Evolutionary conservation across 2,797 vertebrate species (phyloP), one percentile per base, ranked within the genome.

Genomic region (Smutsia gigantea): DNA sequence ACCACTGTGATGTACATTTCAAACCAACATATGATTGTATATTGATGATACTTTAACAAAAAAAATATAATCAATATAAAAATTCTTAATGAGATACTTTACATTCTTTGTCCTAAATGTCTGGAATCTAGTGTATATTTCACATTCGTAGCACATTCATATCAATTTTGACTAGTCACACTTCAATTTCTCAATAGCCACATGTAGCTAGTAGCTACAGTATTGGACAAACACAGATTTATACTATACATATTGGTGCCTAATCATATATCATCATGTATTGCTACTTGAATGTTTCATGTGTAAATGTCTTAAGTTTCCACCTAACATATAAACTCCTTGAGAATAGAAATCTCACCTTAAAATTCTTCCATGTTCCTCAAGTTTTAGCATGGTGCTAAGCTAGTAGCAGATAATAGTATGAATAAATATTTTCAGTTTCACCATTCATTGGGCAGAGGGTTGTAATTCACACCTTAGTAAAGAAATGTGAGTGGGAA

Each of bases 401-500:
- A 6, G 7, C 3, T 59, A 89, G 39, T 29, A 75, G 74, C 77
- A 92, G 7, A 27, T 81, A 90, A 93, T 66, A 79, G 27, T 46
- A 74, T 94, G 69, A 91, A 64, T 46, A 93, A 75, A 23, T 49
- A 34, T 81, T 81, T 93, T 96, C 59, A 66, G 34, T 61, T 93
- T 55, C 25, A 63, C 31, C n/a, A 77, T 82, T 94, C 57, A 81
- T 51, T 59, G 55, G 87, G 39, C 57, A 79, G 14, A 92, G n/a
- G n/a, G 42, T 87, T 96, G 46, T 88, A 89, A 89, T 91, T 94
- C 57, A 93, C n/a, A 90, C 23, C 11, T 71, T 88, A 96, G 74
- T 84, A 84, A 95, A 93, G 53, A 94, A 96, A 96, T 87, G 29
- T n/a, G 69, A 71, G 37, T 72, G 57, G 61, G 61, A 95, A 96